These are phyloP conservation scores for Ichneumoninae sp. DNA, from an alignment of 2,888 invertebrate genomes.

Conservation along the genomic window DNA sequence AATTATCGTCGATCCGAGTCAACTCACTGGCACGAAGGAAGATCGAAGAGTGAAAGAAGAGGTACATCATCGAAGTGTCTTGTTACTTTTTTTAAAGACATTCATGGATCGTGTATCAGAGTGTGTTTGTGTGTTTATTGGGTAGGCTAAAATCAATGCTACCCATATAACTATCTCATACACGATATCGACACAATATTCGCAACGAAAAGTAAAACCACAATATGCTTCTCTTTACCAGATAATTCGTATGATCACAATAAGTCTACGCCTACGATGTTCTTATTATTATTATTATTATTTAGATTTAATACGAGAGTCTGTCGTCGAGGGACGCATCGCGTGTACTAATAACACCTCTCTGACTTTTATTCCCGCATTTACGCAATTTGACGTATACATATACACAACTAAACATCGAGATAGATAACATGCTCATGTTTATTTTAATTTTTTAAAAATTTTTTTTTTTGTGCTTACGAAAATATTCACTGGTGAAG, in stretches of 20 bases:
- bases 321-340: conserved; percentile 31
- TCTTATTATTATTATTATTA: conserved; percentile 30
- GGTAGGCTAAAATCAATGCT: conserved; percentile 47
- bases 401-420: conserved; percentile 64
- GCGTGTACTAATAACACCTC: conserved; percentile 34
- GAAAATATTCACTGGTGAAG: conserved; percentile 60
- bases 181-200: conserved; percentile 43
- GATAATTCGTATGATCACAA: conserved; percentile 61
- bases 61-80: conserved; percentile 54
- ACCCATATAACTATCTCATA: conserved; percentile 44
- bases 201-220: conserved; percentile 16
- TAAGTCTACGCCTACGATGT: conserved; percentile 58
- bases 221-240: conserved; percentile 42
- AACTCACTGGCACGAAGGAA: conserved; percentile 47
- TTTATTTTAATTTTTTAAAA: conserved; percentile 24
- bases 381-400: conserved; percentile 62
- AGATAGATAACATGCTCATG: conserved; percentile 59
- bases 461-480: conserved; percentile 48
- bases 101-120: conserved; percentile 39
- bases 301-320: conserved; percentile 46
- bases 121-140: conserved; percentile 30
- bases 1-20: conserved; percentile 9
- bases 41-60: conserved; percentile 47
- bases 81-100: conserved; percentile 36
- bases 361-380: conserved; percentile 40